These are phyloP conservation scores for Halichondria panicea DNA, from an alignment of 37 sponge, comb jelly and placozoan species.

Conservation along the genomic window DNA sequence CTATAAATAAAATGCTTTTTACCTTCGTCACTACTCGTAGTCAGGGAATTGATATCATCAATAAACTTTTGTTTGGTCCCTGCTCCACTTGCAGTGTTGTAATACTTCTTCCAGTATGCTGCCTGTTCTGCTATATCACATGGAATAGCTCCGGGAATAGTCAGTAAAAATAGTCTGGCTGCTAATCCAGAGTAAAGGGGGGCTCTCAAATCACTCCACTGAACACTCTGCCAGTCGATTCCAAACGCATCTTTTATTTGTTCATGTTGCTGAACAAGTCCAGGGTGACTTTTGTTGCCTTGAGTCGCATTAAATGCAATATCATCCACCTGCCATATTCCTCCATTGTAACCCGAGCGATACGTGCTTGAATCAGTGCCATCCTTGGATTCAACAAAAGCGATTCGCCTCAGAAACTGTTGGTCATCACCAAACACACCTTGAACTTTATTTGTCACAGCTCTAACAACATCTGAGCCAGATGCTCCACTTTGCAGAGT, in stretches of 20 bases:
- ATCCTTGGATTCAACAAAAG: slow-evolving; percentile 43
- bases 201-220: slow-evolving; percentile 43
- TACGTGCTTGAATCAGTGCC: slow-evolving; percentile 37
- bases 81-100: no score
- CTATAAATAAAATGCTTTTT: no score
- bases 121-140: slow-evolving; percentile 35
- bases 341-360: slow-evolving; percentile 37
- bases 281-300: slow-evolving; percentile 7
- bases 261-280: not conserved
- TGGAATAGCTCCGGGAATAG: slow-evolving; percentile 26
- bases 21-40: no score
- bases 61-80: no score
- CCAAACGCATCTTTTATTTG: slow-evolving; percentile 17
- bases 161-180: slow-evolving; percentile 40
- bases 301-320: slow-evolving; percentile 18
- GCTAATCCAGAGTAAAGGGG: slow-evolving; percentile 53
- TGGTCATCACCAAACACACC: slow-evolving; percentile 21
- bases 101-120: slow-evolving; percentile 37
- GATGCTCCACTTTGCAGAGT: no score
- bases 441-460: not conserved
- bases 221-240: slow-evolving; percentile 23
- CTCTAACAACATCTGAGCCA: slow-evolving; percentile 1
- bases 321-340: slow-evolving; percentile 61
- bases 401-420: slow-evolving; percentile 8
- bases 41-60: no score